Base-by-base conservation (phyloP, 2,113 vertebrate genomes). In the Mirza zaza region DNA sequence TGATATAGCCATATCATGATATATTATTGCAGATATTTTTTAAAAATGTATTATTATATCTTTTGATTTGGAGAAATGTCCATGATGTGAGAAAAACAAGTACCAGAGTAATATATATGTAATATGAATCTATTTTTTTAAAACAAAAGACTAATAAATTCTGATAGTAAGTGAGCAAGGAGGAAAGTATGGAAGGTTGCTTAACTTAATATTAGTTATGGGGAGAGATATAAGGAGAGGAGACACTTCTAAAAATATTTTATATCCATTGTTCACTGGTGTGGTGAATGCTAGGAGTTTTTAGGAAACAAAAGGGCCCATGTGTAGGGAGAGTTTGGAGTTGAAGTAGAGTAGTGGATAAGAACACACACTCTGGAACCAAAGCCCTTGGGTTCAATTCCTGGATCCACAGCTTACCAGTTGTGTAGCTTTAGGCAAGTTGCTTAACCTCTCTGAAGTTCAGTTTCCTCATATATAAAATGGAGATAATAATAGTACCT, bases 1-100 rank as follows among this genome's bases (percentile, higher is more conserved):
- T 39, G 67, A 23, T 52, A 32, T 45, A 61, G 23, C 17, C 42
- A 29, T 50, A 61, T 23, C 15, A 14, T 76, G n/a, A 63, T 81
- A 68, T 93, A 87, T 61, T 75, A 59, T 45, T 87, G 50, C n/a
- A 93, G 52, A n/a, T 67, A 39, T 77, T 80, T 86, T 83, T n/a
- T 11, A 3, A 85, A 14, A 42, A 61, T 32, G 45, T 48, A 61
- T 67, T 73, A 8, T 61, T 61, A 61, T 55, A 61, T 71, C 23
- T 59, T 67, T 87, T 59, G 10, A 87, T 55, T 57, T 48, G 65
- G 48, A 81, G 57, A 90, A 94, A 87, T 96, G 25, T 80, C 34
- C 20, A 17, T 80, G 34, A 29, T 25, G 23, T 36, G 32, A 93
- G 63, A 65, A 90, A 86, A 86, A 20, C 29, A 81, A 87, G 39